These are phyloP conservation scores for Colletes collaris DNA, from an alignment of 2,888 invertebrate genomes.

Conservation along the genomic window DNA sequence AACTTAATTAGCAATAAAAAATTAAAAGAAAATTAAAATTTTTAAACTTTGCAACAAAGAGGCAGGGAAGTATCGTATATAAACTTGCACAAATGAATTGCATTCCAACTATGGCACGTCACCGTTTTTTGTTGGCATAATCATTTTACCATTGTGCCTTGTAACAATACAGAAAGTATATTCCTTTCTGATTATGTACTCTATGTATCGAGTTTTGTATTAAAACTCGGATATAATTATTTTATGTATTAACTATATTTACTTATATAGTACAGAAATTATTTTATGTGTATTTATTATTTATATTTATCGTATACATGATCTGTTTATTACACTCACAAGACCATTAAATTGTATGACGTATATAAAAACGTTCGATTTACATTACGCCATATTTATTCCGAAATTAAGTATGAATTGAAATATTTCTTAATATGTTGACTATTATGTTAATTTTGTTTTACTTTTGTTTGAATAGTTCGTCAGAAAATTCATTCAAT, in stretches of 20 bases:
- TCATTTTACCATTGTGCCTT: slow-evolving; percentile 3
- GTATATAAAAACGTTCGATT: slow-evolving; percentile 18
- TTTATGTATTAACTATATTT: slow-evolving; percentile 1
- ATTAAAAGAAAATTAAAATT: slow-evolving; percentile 15
- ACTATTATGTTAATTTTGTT: slow-evolving; percentile 12
- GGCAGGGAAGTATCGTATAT: slow-evolving; percentile 4
- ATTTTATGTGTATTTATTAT: slow-evolving; percentile 21
- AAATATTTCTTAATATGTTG: slow-evolving; percentile 29
- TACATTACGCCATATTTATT: slow-evolving; percentile 13
- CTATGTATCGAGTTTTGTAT: background rate
- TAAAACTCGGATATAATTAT: slow-evolving; percentile 1
- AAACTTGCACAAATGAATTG: slow-evolving; percentile 5
- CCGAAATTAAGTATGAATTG: background rate
- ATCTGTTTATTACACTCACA: slow-evolving; percentile 21
- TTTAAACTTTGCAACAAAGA: background rate
- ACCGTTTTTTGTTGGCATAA: background rate
- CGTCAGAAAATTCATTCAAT: background rate
- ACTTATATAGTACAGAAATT: slow-evolving; percentile 7
- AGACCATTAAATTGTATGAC: background rate
- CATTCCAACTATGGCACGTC: background rate
- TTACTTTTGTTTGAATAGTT: background rate
- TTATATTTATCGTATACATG: slow-evolving; percentile 27
- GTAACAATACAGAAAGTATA: slow-evolving; percentile 10
- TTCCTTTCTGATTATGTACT: slow-evolving; percentile 18
- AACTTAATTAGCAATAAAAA: slow-evolving; percentile 64